These are phyloP conservation scores for Colossoma macropomum DNA, from an alignment of 2,113 vertebrate species.

Conservation along the genomic window DNA sequence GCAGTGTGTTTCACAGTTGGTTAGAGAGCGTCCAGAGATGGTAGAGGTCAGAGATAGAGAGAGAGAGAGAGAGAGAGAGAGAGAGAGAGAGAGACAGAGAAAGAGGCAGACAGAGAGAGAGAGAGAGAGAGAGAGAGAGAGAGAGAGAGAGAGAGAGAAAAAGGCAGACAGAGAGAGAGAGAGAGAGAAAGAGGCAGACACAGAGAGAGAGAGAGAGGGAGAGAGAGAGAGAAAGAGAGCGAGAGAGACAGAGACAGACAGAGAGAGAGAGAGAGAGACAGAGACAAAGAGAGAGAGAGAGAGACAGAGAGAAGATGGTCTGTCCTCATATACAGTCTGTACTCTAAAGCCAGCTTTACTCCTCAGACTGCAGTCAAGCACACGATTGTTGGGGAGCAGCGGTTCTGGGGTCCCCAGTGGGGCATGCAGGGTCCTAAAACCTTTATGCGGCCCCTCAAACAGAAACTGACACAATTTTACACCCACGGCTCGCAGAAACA, in stretches of 20 bases:
- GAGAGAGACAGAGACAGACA: slow-evolving; percentile 2
- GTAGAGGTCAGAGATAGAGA: slow-evolving; percentile 13
- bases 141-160: no score
- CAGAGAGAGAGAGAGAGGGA: not conserved
- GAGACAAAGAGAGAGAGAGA: not conserved
- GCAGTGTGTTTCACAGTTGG: slow-evolving; percentile 13
- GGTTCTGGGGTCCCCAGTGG: no score
- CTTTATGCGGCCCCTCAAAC: no score
- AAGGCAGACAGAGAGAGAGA: no score
- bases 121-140: not conserved
- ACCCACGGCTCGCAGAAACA: no score
- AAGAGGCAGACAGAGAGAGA: not conserved
- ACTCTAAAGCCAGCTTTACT: no score
- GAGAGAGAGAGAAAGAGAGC: not conserved
- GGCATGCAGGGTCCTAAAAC: no score
- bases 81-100: not conserved
- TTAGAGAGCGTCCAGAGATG: slow-evolving; percentile 16
- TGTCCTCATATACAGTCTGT: no score
- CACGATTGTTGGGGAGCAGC: no score
- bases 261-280: not conserved
- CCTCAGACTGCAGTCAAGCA: no score
- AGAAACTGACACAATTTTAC: no score
- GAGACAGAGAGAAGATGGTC: not conserved
- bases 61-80: not conserved
- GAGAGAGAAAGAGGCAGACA: no score